A percentile compares a stretch with the other conserved stretches of the same genome.
These are phyloP conservation scores for Acanthopagrus latus DNA, from an alignment of 2,797 vertebrate genomes.

Conservation along the genomic window DNA sequence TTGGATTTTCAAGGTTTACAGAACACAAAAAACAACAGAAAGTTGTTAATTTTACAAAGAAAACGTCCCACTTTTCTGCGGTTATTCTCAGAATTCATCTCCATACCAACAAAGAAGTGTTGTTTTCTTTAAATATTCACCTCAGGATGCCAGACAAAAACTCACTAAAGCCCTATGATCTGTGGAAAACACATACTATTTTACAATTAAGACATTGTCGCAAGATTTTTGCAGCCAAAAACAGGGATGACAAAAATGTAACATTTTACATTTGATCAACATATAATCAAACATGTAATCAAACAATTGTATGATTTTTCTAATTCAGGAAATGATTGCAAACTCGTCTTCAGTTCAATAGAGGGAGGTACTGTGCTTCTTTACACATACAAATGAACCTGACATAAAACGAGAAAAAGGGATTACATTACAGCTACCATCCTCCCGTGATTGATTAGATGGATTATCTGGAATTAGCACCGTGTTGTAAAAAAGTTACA, in stretches of 20 bases:
- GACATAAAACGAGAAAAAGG: slow-evolving; percentile 30
- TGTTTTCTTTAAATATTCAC: slow-evolving; percentile 2
- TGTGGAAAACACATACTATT: slow-evolving; percentile 41
- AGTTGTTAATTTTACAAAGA: slow-evolving; percentile 39
- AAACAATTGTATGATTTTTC: slow-evolving; percentile 14
- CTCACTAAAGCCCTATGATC: slow-evolving; percentile 31
- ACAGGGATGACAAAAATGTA: slow-evolving; percentile 15
- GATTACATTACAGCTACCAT: slow-evolving; percentile 34
- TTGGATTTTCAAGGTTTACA: slow-evolving; percentile 38
- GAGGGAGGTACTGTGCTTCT: slow-evolving; percentile 12
- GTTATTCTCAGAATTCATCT: slow-evolving; percentile 38
- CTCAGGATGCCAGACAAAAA: slow-evolving; percentile 19
- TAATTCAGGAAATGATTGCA: slow-evolving; percentile 15
- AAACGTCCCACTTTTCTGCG: slow-evolving; percentile 24
- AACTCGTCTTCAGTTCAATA: slow-evolving; percentile 17
- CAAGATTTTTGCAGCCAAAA: slow-evolving; percentile 39
- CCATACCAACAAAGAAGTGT: slow-evolving; percentile 14
- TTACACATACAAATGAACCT: slow-evolving; percentile 22
- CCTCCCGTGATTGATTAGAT: slow-evolving; percentile 29
- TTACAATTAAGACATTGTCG: slow-evolving; percentile 40
- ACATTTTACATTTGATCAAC: slow-evolving; percentile 38
- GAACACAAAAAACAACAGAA: slow-evolving; percentile 40
- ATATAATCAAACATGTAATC: slow-evolving; percentile 8
- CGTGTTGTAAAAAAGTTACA: slow-evolving; percentile 17
- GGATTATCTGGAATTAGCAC: slow-evolving; percentile 31